Base-by-base conservation (phyloP, 2,797 vertebrate genomes). In the Phrynocephalus forsythii region DNA sequence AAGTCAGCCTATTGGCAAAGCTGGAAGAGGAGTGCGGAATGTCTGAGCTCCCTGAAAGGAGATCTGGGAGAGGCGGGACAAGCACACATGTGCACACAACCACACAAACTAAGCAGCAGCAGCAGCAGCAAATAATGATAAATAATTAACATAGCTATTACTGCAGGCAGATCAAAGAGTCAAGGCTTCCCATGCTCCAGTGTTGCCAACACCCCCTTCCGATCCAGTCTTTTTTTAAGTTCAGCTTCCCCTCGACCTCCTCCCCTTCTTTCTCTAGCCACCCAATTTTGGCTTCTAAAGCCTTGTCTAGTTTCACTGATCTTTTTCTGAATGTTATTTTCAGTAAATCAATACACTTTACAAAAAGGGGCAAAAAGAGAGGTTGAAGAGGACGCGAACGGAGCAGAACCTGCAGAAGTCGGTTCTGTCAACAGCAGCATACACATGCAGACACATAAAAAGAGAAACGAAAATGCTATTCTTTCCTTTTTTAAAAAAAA, bases 371-470 rank as follows among this genome's bases (percentile, higher is more conserved):
- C 1, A 33, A 44, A 6, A 69, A 26, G 20, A 33, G 50, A 68
- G 66, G 18, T 66, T 30, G 79, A 82, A 87, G 69, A 87, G 89
- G 92, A 92, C 81, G 85, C 85, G 86, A 73, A 60, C 24, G 66
- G 22, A 44, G 38, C 80, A 86, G 82, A 89, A 86, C 71, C 91
- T 80, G 56, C 82, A 5, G 85, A 63, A 48, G 18, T 63, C 20
- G 16, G 82, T 79, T 66, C 81, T 86, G 72, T 69, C 79, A 77
- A 48, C 79, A 30, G 0, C n/a, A 69, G 33, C 33, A 33, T 33
- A 33, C 9, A 69, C 5, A 26, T n/a, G 10, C n/a, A 11, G 22
- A 26, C 33, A 2, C 33, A 22, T 8, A 8, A 16, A 52, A 8
- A 63, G 7, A 44, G 76, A 73, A 82, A 87, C 89, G 79, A 86